Conservation (phyloP, 1,140 invertebrate genomes). For the Papilio machaon region DNA sequence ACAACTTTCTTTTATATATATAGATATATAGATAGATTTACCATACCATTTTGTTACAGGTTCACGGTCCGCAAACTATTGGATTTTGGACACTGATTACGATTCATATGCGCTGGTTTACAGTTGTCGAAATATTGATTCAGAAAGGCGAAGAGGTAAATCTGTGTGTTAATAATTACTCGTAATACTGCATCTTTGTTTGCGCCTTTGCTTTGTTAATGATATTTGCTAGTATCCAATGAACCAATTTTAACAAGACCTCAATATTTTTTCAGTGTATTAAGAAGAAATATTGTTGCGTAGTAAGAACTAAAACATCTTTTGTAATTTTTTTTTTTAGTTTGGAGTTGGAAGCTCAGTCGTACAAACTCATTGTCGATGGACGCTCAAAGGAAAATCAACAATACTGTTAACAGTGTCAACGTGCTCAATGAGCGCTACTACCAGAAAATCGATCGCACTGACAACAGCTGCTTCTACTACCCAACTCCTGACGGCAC, state of each 20-base stretch:
- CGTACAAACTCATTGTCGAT: slow-evolving; percentile 48
- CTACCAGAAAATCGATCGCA: slow-evolving; percentile 51
- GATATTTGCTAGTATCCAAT: too few species aligned
- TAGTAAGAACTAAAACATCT: not conserved
- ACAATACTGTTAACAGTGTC: slow-evolving; percentile 49
- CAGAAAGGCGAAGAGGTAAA: slow-evolving; percentile 56
- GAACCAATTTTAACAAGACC: not conserved
- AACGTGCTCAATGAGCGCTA: slow-evolving; percentile 62
- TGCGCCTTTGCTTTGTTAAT: too few species aligned
- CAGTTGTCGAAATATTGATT: slow-evolving; percentile 59
- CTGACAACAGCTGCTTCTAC: slow-evolving; percentile 63
- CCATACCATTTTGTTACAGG: slow-evolving; percentile 49
- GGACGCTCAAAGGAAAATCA: slow-evolving; percentile 49
- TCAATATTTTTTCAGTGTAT: not conserved
- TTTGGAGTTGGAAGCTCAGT: slow-evolving; percentile 69
- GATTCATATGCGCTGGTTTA: slow-evolving; percentile 68
- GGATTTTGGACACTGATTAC: slow-evolving; percentile 72
- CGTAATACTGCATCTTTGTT: not conserved
- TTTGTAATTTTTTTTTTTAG: slow-evolving; percentile 47
- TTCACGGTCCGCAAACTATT: slow-evolving; percentile 53
- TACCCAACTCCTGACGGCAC: slow-evolving; percentile 52
- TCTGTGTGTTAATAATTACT: not conserved
- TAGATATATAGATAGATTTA: too few species aligned
- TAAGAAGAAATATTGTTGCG: not conserved
- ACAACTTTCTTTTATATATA: too few species aligned